Percentiles rank a stretch among this genome's conserved stretches.
phyloP scores from a whole-genome alignment of 2,888 invertebrate species.

The Timandra comae region DNA sequence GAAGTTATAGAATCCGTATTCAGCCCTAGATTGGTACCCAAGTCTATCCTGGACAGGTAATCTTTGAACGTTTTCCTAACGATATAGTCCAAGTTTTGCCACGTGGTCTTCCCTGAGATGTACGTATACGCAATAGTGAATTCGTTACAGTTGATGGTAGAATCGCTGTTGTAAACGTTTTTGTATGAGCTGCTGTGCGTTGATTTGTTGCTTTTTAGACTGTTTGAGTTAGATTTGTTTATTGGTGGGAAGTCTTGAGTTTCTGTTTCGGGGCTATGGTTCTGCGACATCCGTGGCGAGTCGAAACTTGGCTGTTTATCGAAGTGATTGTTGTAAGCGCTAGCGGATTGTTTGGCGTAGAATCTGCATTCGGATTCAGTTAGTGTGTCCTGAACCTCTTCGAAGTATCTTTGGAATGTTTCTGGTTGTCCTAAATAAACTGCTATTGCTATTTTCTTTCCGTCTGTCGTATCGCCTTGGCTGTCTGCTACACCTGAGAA shows the following conservation, averaged over 20 bases:
- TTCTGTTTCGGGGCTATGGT: conserved; percentile 65
- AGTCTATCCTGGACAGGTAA: conserved; percentile 94
- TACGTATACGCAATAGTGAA: conserved; percentile 92
- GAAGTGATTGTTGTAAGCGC: conserved; percentile 63
- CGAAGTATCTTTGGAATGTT: conserved; percentile 82
- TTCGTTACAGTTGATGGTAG: conserved; percentile 80
- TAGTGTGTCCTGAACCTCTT: conserved; percentile 80
- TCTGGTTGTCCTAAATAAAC: conserved; percentile 91
- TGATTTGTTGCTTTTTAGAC: conserved; percentile 75
- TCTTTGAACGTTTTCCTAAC: conserved; percentile 96
- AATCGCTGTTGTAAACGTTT: conserved; percentile 69
- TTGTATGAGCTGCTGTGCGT: conserved; percentile 71
- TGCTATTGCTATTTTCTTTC: conserved; percentile 91
- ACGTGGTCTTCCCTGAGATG: conserved; percentile 94
- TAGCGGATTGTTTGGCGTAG: conserved; percentile 71
- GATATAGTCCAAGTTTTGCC: conserved; percentile 95
- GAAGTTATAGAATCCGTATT: conserved; percentile 92
- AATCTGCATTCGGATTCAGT: conserved; percentile 79
- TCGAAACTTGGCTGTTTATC: conserved; percentile 70
- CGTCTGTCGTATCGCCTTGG: conserved; percentile 83
- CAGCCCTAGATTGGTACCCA: conserved; percentile 90
- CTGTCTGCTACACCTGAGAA: conserved; percentile 73
- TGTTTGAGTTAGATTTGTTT: conserved; percentile 72
- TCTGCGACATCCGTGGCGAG: conserved; percentile 64
- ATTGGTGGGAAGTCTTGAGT: conserved; percentile 62